A percentile compares a stretch with the other conserved stretches of the same genome.
These are phyloP conservation scores for Apamea monoglypha DNA, from an alignment of 2,888 invertebrate genomes.

Conservation along the genomic window DNA sequence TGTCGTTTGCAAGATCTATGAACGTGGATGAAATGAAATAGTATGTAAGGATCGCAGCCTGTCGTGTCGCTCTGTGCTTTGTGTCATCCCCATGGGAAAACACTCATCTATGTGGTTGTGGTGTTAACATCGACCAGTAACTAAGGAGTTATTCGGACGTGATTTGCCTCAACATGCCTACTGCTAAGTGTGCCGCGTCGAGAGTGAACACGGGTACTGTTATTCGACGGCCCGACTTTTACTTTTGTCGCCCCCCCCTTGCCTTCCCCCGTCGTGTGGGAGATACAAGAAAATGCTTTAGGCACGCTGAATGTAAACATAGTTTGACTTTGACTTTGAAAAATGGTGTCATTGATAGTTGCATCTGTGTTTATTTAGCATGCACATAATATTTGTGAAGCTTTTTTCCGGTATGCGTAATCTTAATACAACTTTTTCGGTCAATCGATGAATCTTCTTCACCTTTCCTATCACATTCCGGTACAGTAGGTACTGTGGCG, in stretches of 20 bases:
- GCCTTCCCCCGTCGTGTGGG: constrained; percentile 5
- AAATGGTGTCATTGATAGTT: constrained; percentile 49
- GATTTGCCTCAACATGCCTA: constrained; percentile 61
- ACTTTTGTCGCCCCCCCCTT: constrained; percentile 76
- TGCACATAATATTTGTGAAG: constrained; percentile 7
- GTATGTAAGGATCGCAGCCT: not conserved
- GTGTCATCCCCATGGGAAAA: no score
- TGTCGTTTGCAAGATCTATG: not conserved
- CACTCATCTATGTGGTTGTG: not conserved
- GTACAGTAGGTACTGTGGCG: not conserved
- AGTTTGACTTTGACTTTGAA: constrained; percentile 61
- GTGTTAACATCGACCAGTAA: constrained; percentile 26
- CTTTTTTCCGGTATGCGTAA: not conserved
- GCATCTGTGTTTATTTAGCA: constrained; percentile 20
- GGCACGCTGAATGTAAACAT: constrained; percentile 53
- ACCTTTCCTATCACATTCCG: not conserved
- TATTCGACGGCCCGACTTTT: constrained; percentile 84
- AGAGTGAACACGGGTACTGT: constrained; percentile 87
- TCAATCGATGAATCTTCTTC: not conserved
- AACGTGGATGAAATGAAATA: not conserved
- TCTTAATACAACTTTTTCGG: not conserved
- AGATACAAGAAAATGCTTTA: constrained; percentile 59
- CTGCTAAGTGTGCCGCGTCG: constrained; percentile 76
- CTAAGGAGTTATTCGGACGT: constrained; percentile 55
- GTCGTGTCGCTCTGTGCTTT: not conserved